Percentiles rank a stretch among this genome's conserved stretches.
Conservation (phyloP, 2,888 invertebrate species). For the Ormyrus pomaceus region DNA sequence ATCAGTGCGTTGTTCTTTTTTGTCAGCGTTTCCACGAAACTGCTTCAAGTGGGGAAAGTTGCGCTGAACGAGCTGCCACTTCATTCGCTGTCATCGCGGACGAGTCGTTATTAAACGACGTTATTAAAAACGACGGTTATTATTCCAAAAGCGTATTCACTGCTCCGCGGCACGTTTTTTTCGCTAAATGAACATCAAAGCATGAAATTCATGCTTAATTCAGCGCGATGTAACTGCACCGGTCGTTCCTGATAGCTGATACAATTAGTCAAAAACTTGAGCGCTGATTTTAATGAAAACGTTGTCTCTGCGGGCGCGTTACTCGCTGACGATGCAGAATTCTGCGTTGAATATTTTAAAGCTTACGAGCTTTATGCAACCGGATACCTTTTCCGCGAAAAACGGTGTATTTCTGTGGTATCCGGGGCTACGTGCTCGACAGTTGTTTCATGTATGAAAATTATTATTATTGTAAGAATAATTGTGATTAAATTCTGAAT, state of each 20-base stretch:
- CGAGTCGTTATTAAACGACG: not conserved
- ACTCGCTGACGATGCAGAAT: not conserved
- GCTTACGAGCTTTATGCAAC: conserved; percentile 14
- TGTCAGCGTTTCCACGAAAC: conserved; percentile 18
- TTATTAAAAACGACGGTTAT: too few relatives aligned
- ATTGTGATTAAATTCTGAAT: too few relatives aligned
- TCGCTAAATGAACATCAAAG: not conserved
- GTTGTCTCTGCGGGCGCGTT: not conserved
- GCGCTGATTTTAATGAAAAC: not conserved
- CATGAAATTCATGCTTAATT: conserved; percentile 15
- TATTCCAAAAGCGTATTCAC: too few relatives aligned
- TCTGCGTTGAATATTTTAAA: not conserved
- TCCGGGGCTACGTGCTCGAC: too few relatives aligned
- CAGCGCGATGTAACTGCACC: not conserved
- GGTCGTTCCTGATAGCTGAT: conserved; percentile 3
- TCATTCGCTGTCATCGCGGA: not conserved
- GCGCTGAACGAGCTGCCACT: not conserved
- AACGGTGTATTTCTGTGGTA: not conserved
- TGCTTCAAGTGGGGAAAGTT: not conserved
- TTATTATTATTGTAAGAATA: too few relatives aligned
- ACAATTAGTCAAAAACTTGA: conserved; percentile 16
- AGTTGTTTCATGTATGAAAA: too few relatives aligned
- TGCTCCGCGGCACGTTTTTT: too few relatives aligned
- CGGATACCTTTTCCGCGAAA: conserved; percentile 16
- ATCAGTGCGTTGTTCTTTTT: not conserved